phyloP scores from a whole-genome alignment of 2,888 invertebrate genomes.

The Thymelicus sylvestris region DNA sequence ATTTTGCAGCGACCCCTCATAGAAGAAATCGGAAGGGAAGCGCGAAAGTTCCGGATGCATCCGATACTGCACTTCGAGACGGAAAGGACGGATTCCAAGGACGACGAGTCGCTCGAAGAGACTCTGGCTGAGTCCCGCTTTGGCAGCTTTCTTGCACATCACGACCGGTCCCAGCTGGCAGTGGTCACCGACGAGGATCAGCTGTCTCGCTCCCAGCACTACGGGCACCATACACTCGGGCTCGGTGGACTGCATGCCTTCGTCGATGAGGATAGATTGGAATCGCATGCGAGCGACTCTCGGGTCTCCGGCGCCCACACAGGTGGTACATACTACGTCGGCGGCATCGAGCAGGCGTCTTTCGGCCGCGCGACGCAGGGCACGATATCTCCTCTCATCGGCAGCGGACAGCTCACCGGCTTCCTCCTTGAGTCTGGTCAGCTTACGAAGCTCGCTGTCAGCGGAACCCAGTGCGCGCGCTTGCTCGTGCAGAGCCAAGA shows the following conservation, averaged over 20 bases:
- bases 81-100: slow-evolving; percentile 97
- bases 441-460: slow-evolving; percentile 94
- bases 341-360: slow-evolving; percentile 96
- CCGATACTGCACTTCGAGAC: slow-evolving; percentile 98
- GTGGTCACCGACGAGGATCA: slow-evolving; percentile 99
- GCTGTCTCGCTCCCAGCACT: slow-evolving; percentile 97
- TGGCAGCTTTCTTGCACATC: slow-evolving; percentile 99
- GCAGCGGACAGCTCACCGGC: slow-evolving; percentile 98
- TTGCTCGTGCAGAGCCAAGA: slow-evolving; percentile 98
- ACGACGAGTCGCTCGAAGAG: slow-evolving; percentile 98
- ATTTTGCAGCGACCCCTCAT: slow-evolving; percentile 99
- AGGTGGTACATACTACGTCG: slow-evolving; percentile 99
- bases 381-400: slow-evolving; percentile 97
- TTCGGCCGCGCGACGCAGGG: slow-evolving; percentile 95
- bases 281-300: slow-evolving; percentile 96
- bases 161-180: slow-evolving; percentile 99
- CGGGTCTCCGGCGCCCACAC: slow-evolving; percentile 99
- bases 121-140: slow-evolving; percentile 98
- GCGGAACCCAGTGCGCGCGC: slow-evolving; percentile 97
- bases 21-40: slow-evolving; percentile 99
- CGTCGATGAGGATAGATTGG: slow-evolving; percentile 98
- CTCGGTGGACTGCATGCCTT: slow-evolving; percentile 98
- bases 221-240: slow-evolving; percentile 99
- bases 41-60: slow-evolving; percentile 99
- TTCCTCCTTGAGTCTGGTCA: slow-evolving; percentile 98